A percentile compares a stretch with the other conserved stretches of the same genome.
Conservation (phyloP, 2,113 vertebrate species). For the Alethe castanea region DNA sequence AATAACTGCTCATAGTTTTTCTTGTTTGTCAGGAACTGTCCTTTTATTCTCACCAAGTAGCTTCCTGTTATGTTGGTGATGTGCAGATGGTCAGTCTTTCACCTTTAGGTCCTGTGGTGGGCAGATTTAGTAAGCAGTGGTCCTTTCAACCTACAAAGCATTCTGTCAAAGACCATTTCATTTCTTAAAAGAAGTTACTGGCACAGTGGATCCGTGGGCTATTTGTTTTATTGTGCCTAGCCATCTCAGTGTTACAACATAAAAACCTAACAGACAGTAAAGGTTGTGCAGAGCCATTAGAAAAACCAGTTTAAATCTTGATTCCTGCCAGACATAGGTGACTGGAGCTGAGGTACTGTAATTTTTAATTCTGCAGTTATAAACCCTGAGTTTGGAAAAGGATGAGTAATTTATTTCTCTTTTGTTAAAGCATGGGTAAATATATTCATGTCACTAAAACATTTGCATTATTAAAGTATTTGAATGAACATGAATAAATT, state of each 20-base stretch:
- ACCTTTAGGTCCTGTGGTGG: background rate
- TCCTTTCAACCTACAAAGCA: background rate
- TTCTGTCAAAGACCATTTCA: background rate
- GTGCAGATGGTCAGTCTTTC: background rate
- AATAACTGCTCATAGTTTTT: background rate
- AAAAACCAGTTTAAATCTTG: background rate
- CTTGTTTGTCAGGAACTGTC: background rate
- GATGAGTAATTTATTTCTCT: background rate
- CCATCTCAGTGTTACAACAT: background rate
- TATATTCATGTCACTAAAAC: background rate
- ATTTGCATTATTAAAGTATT: conserved; percentile 10
- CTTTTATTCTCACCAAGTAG: background rate
- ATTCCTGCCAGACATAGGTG: background rate
- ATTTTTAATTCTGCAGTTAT: background rate
- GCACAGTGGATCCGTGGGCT: background rate
- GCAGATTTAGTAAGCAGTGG: background rate
- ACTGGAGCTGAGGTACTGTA: background rate
- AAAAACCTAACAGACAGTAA: background rate
- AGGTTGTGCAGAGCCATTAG: background rate
- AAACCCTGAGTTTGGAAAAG: background rate
- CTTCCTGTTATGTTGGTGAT: background rate
- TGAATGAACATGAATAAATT: background rate
- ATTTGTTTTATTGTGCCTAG: background rate
- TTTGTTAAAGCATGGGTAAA: background rate
- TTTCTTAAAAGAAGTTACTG: background rate